These are phyloP conservation scores for Xiphophorus maculatus DNA, from an alignment of 2,113 vertebrate species.

Conservation along the genomic window DNA sequence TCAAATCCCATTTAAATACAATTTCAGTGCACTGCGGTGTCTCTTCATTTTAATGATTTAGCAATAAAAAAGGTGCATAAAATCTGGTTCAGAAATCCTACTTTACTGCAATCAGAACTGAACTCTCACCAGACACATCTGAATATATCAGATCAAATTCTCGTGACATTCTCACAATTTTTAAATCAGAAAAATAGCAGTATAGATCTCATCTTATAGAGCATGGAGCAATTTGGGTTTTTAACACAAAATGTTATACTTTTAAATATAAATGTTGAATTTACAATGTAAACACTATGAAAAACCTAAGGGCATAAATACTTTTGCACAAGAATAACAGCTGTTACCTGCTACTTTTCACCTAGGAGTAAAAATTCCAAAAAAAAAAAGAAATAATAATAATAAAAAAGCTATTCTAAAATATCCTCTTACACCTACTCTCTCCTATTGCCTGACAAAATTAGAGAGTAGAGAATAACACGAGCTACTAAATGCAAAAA, in stretches of 20 bases:
- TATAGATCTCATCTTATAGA: background rate
- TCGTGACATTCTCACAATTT: background rate
- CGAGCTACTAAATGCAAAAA: background rate
- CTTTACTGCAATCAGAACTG: too few relatives aligned
- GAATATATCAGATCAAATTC: background rate
- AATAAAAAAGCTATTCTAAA: background rate
- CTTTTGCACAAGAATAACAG: background rate
- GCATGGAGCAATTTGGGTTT: background rate
- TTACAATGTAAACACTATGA: background rate
- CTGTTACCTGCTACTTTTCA: background rate
- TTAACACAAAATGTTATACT: background rate
- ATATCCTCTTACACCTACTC: background rate
- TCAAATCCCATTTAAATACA: background rate
- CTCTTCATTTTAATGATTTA: background rate
- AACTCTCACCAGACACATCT: background rate
- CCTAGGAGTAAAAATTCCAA: background rate
- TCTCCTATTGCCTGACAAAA: background rate
- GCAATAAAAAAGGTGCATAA: background rate
- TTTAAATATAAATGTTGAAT: too few relatives aligned
- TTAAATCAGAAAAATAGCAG: background rate
- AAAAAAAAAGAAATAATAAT: too few relatives aligned
- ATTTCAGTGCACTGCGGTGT: background rate
- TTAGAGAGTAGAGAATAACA: background rate
- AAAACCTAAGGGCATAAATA: background rate
- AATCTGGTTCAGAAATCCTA: background rate